Evolutionary conservation across 2,888 invertebrate species (phyloP).

Genomic region (Merodon equestris): DNA sequence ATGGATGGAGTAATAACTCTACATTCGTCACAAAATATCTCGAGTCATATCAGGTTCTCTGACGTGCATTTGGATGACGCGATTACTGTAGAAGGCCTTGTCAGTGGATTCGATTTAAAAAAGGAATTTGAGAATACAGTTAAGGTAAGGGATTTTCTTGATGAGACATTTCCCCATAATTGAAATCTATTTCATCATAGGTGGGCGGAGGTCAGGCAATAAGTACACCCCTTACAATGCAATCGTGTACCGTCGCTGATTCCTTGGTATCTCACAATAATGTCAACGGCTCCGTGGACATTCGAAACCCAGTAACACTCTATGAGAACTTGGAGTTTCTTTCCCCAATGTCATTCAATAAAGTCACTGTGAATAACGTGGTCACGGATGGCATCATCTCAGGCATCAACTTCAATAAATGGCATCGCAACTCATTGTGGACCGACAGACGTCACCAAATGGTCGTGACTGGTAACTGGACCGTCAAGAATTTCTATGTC

Average conservation of each 20-base stretch:
- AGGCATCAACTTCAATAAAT: conserved; percentile 78
- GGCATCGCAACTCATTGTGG: conserved; percentile 78
- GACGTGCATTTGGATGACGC: conserved; percentile 75
- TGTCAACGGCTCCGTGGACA: conserved; percentile 77
- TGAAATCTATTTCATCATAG: not conserved
- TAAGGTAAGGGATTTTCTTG: conserved; percentile 78
- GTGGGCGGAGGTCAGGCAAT: conserved; percentile 77
- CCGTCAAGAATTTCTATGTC: conserved; percentile 76
- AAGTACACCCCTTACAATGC: conserved; percentile 77
- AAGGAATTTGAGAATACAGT: conserved; percentile 80
- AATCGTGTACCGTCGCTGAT: conserved; percentile 75
- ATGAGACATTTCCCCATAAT: not conserved
- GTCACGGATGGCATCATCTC: conserved; percentile 73
- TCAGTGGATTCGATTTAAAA: conserved; percentile 79
- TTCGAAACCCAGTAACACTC: conserved; percentile 77
- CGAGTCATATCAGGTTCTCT: conserved; percentile 74
- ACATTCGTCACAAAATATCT: conserved; percentile 79
- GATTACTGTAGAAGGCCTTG: conserved; percentile 71
- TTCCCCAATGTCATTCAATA: conserved; percentile 74
- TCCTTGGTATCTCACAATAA: conserved; percentile 73
- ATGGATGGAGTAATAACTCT: conserved; percentile 79
- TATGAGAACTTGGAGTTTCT: conserved; percentile 71
- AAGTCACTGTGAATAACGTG: conserved; percentile 71
- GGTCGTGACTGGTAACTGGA: conserved; percentile 80
- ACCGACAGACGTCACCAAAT: conserved; percentile 74